Base-by-base conservation (phyloP, 2,888 invertebrate species). In the Cryptus armator region DNA sequence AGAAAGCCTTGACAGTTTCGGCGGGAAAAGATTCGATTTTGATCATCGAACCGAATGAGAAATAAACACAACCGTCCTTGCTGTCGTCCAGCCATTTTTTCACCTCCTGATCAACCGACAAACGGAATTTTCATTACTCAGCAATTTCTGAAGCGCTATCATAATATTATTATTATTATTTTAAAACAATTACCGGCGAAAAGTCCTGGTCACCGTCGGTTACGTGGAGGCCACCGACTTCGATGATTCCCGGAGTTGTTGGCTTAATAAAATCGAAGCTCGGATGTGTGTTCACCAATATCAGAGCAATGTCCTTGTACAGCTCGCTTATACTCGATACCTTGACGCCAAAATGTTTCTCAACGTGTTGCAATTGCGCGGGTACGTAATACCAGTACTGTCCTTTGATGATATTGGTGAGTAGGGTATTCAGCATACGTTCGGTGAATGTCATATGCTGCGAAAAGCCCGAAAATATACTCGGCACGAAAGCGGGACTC, bases 261-360 rank as follows among this genome's bases (percentile, higher is more conserved):
- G 95, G 94, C 74, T 94, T 94, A 0, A 95, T 92, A 0, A 95
- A 95, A 80, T 94, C 94, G 37, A 95, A 86, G 4, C 95, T 94
- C 86, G 94, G 94, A 91, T 95, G 95, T 32, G 95, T 94, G 89
- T 95, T 95, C 0, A 95, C 92, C 81, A 95, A 92, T 72, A 94
- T 87, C 1, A 94, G 44, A 4, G 91, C 79, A 74, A 94, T 59
- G 68, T 93, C 92, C 14, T 88, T 89, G 44, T 91, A 84, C 3
- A 93, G 53, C 1, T 91, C 90, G 3, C n/a, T 43, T 1, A 89
- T 86, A 14, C 59, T 14, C 0, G 87, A 79, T n/a, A 82, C 74
- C 0, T 91, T 87, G 3, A 88, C 64, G 2, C 89, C 90, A 66
- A 93, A 90, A 46, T 89, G 44, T 44, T 91, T 85, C 19, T 89